Evolutionary conservation across 2,888 invertebrate genomes (phyloP).

Genomic region (Tigriopus californicus): DNA sequence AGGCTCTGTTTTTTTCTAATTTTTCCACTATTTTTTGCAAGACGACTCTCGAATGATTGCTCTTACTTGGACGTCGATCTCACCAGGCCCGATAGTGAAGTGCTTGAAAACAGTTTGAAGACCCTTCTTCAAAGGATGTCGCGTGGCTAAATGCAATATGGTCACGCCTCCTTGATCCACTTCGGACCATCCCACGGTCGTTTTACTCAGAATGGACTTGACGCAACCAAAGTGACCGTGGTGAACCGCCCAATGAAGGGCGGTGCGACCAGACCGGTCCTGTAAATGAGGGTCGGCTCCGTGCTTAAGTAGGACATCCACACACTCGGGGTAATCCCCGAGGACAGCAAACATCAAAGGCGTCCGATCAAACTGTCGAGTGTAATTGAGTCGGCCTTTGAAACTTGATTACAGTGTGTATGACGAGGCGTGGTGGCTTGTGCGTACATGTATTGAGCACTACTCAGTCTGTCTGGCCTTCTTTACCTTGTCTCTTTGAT

Average conservation of each 20-base stretch:
- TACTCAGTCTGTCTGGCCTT: too few species aligned
- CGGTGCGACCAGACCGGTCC: conserved; percentile 37
- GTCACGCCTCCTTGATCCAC: background rate
- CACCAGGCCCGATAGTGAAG: background rate
- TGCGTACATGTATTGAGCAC: too few species aligned
- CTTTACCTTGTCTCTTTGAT: too few species aligned
- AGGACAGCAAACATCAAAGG: conserved; percentile 40
- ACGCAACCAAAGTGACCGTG: conserved; percentile 19
- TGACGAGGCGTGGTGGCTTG: too few species aligned
- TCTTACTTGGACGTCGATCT: background rate
- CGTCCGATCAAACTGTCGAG: conserved; percentile 29
- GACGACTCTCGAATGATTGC: too few species aligned
- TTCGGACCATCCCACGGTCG: background rate
- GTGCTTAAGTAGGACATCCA: conserved; percentile 34
- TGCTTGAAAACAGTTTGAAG: background rate
- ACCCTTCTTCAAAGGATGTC: conserved; percentile 17
- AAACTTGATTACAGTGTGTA: too few species aligned
- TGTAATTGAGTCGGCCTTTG: too few species aligned
- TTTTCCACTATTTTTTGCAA: too few species aligned
- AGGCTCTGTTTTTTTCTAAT: too few species aligned
- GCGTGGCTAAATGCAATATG: conserved; percentile 7
- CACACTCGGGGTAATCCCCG: conserved; percentile 36
- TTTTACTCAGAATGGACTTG: conserved; percentile 1
- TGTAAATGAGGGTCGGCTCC: conserved; percentile 38
- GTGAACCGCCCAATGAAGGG: conserved; percentile 38